Conservation (phyloP, 2,797 vertebrate genomes). For the Mormyrus proboscirostris region DNA sequence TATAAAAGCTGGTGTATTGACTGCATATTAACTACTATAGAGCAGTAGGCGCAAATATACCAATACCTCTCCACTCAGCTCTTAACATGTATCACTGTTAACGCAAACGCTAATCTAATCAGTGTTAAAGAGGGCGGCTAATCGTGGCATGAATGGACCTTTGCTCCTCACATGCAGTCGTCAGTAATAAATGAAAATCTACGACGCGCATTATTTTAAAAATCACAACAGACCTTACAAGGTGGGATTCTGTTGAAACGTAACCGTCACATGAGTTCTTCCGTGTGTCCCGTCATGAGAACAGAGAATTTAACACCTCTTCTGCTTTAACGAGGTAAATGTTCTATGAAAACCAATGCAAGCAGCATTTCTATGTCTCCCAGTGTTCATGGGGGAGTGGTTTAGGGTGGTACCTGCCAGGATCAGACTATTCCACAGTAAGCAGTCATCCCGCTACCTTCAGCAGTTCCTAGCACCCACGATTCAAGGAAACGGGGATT, state of each 20-base stretch:
- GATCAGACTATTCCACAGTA: background rate
- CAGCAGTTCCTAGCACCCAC: background rate
- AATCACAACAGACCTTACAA: background rate
- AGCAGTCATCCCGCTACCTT: background rate
- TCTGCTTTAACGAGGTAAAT: background rate
- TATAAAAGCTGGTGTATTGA: slow-evolving; percentile 1
- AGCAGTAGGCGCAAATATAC: background rate
- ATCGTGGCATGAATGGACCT: background rate
- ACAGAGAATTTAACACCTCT: background rate
- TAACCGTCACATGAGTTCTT: background rate
- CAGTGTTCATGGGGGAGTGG: background rate
- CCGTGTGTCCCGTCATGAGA: background rate
- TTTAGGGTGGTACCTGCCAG: background rate
- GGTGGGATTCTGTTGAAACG: background rate
- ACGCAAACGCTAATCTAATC: background rate
- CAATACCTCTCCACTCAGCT: background rate
- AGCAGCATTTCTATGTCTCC: background rate
- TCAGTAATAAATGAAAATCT: background rate
- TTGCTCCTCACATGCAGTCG: background rate
- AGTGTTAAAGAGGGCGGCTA: background rate
- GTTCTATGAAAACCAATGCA: background rate
- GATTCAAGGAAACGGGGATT: background rate
- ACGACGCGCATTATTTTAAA: background rate
- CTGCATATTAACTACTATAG: background rate
- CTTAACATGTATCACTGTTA: background rate